A percentile compares a stretch with the other conserved stretches of the same genome.
Evolutionary conservation across 30 jellyfish, hydroid and myxozoan genomes (phyloP).

Genomic region (Cassiopea xamachana): DNA sequence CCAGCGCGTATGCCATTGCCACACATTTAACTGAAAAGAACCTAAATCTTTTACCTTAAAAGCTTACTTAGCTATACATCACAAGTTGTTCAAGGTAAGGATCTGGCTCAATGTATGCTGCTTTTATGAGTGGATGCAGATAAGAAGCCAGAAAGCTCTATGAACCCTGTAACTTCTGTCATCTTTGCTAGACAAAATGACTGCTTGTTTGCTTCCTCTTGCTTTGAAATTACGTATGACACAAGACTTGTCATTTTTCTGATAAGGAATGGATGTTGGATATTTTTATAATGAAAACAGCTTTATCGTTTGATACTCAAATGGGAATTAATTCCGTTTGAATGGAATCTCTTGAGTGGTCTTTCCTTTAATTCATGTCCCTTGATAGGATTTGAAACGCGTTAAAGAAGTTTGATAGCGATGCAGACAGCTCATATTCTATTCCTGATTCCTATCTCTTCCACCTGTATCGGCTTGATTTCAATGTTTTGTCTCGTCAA

Average conservation of each 20-base stretch:
- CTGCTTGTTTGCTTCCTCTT: background rate
- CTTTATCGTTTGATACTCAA: background rate
- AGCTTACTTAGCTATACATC: too few species aligned
- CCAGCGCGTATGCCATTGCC: too few species aligned
- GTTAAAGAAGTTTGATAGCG: background rate
- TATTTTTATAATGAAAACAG: background rate
- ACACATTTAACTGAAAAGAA: too few species aligned
- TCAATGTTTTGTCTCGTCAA: background rate
- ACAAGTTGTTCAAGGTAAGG: too few species aligned
- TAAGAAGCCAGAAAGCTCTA: too few species aligned
- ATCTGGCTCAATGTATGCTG: too few species aligned
- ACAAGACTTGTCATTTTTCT: background rate
- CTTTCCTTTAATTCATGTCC: background rate
- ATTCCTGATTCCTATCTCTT: background rate
- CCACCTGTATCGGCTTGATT: background rate
- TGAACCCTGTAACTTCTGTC: too few species aligned
- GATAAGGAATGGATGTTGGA: background rate
- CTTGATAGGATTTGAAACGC: background rate
- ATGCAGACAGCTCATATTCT: background rate
- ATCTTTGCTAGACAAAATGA: too few species aligned
- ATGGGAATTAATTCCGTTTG: background rate
- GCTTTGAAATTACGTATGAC: background rate
- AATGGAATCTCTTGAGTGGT: background rate
- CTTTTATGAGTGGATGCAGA: too few species aligned
- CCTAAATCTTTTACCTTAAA: too few species aligned